Conservation (phyloP, 2,113 vertebrate species). For the Syngnathoides biaculeatus region DNA sequence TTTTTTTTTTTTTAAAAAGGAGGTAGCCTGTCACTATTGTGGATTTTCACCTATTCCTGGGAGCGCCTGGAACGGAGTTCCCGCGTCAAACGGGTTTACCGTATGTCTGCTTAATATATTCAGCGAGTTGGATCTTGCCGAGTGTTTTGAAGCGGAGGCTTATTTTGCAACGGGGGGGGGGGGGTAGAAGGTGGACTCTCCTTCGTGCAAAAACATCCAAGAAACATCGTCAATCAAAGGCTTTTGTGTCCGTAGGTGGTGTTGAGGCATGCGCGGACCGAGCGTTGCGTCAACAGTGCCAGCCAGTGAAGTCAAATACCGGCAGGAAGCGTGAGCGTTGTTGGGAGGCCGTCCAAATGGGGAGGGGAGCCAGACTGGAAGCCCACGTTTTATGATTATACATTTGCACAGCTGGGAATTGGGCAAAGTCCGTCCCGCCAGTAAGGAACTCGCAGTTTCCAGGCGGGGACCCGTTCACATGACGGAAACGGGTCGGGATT, state of each 20-base stretch:
- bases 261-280: background rate
- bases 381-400: background rate
- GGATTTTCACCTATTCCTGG: no score
- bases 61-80: no score
- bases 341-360: background rate
- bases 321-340: background rate
- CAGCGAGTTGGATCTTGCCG: background rate
- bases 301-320: background rate
- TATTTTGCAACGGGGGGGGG: no score
- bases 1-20: no score
- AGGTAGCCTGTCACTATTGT: no score
- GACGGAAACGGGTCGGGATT: background rate
- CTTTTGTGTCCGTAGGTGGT: background rate
- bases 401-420: conserved; percentile 10
- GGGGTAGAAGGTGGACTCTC: background rate
- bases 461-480: background rate
- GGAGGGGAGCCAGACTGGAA: background rate
- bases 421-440: background rate
- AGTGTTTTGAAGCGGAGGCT: background rate
- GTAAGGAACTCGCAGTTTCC: no score
- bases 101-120: background rate
- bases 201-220: background rate
- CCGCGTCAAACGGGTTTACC: no score
- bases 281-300: background rate
- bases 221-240: background rate